These are phyloP conservation scores for Poicephalus gulielmi DNA, from an alignment of 2,113 vertebrate species.

Conservation along the genomic window DNA sequence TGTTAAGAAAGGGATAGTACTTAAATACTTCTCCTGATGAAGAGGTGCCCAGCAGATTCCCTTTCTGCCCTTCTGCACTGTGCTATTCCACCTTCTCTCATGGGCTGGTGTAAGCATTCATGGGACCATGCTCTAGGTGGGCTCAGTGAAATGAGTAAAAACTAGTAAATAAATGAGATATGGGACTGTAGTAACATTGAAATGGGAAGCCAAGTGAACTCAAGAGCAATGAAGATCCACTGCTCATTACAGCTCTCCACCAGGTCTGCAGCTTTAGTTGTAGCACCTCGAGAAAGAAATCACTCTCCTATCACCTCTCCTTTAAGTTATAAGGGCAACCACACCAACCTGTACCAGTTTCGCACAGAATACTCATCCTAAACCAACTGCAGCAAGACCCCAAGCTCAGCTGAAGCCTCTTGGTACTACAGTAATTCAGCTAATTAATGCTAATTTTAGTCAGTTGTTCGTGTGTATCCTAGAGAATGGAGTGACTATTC, in stretches of 20 bases:
- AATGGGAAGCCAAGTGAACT: neutral
- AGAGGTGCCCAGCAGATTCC: neutral
- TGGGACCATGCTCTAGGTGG: neutral
- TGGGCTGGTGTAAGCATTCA: neutral
- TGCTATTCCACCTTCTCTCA: neutral
- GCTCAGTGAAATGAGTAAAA: neutral
- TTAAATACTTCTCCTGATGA: neutral
- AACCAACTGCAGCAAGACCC: neutral
- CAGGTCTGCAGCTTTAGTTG: neutral
- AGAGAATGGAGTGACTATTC: constrained; percentile 38
- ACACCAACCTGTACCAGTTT: neutral
- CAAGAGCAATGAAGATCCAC: neutral
- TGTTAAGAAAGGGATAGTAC: neutral
- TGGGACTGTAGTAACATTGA: neutral
- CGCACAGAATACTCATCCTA: neutral
- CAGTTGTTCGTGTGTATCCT: constrained; percentile 8
- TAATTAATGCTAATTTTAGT: constrained; percentile 53
- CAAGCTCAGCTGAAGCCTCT: neutral
- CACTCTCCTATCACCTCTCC: neutral
- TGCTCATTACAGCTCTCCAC: neutral
- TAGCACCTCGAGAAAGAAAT: neutral
- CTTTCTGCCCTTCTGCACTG: neutral
- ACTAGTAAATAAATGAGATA: neutral
- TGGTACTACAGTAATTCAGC: neutral
- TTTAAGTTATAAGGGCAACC: neutral